phyloP scores from a whole-genome alignment of 2,797 vertebrate species.

The Alcedo quadribrachys region DNA sequence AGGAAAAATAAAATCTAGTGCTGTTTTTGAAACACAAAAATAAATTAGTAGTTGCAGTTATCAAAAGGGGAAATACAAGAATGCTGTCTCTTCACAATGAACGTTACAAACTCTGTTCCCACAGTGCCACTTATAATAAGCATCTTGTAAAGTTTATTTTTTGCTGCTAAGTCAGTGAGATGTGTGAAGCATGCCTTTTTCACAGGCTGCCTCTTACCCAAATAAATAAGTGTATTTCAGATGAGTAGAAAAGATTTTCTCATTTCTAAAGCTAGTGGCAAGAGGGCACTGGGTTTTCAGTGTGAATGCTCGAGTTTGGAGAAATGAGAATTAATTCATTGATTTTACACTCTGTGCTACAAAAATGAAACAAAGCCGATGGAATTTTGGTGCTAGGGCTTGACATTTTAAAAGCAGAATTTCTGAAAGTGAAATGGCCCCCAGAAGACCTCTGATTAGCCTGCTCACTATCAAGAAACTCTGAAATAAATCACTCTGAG shows the following conservation, averaged over 20 bases:
- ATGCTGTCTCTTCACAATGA: background rate
- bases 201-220: background rate
- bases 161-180: background rate
- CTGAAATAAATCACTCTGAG: constrained; percentile 9
- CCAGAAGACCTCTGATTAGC: constrained; percentile 20
- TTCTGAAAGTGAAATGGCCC: constrained; percentile 26
- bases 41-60: background rate
- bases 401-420: constrained; percentile 36
- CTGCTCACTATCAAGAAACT: background rate
- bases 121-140: background rate
- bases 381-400: background rate
- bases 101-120: background rate
- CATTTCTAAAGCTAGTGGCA: background rate
- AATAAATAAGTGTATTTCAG: background rate
- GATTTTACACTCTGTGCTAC: background rate
- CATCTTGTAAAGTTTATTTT: background rate
- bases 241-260: background rate
- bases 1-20: background rate
- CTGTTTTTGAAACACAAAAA: background rate
- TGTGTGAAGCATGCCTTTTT: background rate
- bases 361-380: background rate
- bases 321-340: background rate
- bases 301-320: background rate
- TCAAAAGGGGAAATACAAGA: background rate
- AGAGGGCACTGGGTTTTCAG: background rate